Percentiles rank a stretch among this genome's conserved stretches.
Evolutionary conservation across 1,140 invertebrate species (phyloP).

Genomic region (Apis laboriosa): DNA sequence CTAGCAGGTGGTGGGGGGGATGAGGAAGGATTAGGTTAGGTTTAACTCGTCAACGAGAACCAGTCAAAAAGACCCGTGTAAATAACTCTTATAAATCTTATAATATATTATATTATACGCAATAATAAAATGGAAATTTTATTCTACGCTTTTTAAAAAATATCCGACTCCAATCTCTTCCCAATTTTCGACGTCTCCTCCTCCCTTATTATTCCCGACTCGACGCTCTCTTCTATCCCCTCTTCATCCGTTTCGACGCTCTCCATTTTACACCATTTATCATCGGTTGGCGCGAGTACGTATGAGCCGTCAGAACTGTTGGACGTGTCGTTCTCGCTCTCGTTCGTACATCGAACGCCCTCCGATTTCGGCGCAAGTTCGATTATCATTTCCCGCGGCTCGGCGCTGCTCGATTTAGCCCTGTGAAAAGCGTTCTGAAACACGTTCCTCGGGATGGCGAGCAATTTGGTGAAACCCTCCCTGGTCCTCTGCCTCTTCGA

Average conservation of each 20-base stretch:
- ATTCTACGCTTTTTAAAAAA: conserved; percentile 23
- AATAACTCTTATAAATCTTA: conserved; percentile 5
- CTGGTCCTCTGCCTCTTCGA: conserved; percentile 58
- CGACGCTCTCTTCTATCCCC: background rate
- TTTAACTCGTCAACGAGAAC: conserved; percentile 16
- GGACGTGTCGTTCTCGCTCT: conserved; percentile 16
- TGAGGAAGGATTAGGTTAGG: background rate
- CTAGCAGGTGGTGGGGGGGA: conserved; percentile 1
- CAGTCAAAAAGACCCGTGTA: conserved; percentile 34
- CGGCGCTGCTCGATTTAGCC: conserved; percentile 69
- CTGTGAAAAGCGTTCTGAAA: conserved; percentile 75
- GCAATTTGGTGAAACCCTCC: conserved; percentile 73
- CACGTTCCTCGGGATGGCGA: conserved; percentile 76
- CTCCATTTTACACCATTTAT: background rate
- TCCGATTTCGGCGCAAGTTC: background rate
- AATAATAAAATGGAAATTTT: too few species aligned
- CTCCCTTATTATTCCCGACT: conserved; percentile 1
- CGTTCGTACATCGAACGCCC: background rate
- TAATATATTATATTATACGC: too few species aligned
- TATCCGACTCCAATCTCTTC: conserved; percentile 48
- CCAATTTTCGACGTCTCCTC: conserved; percentile 48
- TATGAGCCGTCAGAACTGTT: background rate
- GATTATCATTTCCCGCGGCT: too few species aligned
- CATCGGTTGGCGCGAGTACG: conserved; percentile 3
- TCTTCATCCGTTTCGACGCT: background rate